Evolutionary conservation across 2,797 vertebrate species (phyloP), one percentile per base, ranked within the genome.

Genomic region (Lateolabrax maculatus): DNA sequence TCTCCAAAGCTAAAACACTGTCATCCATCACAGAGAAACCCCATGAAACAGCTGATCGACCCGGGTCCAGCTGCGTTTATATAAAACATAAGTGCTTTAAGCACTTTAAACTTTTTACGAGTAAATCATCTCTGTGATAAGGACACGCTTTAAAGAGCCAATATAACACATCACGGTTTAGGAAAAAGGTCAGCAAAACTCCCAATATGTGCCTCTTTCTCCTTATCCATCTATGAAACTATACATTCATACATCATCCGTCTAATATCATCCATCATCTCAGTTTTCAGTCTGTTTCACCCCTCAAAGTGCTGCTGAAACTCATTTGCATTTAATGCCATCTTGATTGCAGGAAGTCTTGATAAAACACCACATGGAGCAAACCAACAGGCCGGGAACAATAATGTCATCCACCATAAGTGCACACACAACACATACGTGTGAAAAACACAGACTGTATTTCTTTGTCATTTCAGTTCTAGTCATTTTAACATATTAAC

Each of bases 351-450:
- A 71, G 23, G 43, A 8, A 46, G 36, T 69, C 53, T 68, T 41
- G 34, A 79, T 62, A 34, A 82, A 77, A 72, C 6, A 31, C 71
- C 75, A 65, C 49, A 71, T 69, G 84, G 64, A 13, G 4, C 37
- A 25, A 67, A 72, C 12, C 44, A 19, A 43, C 52, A 11, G 37
- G 64, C 46, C 71, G 0, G 4, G n/a, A 62, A 63, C 1, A 37
- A 9, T 16, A 39, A 46, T 21, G 53, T 4, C 7, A 13, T 61
- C 62, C 64, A 80, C 48, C 25, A 39, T 53, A 5, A 58, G 23
- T 15, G 52, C 5, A 71, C 44, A 3, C 55, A 65, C 60, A 68
- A 29, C 76, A 78, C 72, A 81, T 71, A 65, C 29, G 29, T 27
- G 36, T 55, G 25, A 70, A 36, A n/a, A n/a, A n/a, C n/a, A n/a